phyloP scores from a whole-genome alignment of 2,888 invertebrate species.

The Rotaria sp. region DNA sequence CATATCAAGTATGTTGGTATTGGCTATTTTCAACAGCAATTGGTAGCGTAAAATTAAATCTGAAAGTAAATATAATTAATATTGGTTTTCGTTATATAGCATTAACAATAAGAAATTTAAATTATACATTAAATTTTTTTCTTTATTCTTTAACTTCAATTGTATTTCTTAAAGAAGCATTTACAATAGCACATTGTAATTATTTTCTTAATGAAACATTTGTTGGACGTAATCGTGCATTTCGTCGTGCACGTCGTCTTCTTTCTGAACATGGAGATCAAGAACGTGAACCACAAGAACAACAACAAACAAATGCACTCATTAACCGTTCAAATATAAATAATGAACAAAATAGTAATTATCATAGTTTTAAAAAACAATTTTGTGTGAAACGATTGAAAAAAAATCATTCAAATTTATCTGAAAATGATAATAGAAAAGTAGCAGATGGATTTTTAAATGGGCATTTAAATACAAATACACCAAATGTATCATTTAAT shows the following conservation, averaged over 20 bases:
- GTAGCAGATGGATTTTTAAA: background rate
- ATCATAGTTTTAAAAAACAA: background rate
- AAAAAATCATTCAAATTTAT: background rate
- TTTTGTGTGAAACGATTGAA: background rate
- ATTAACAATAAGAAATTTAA: constrained; percentile 14
- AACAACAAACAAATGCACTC: background rate
- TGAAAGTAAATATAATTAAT: constrained; percentile 13
- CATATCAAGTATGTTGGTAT: constrained; percentile 24
- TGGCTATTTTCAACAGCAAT: constrained; percentile 1
- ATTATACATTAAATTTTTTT: constrained; percentile 25
- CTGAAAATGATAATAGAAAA: background rate
- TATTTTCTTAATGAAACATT: constrained; percentile 24
- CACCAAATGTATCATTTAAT: background rate
- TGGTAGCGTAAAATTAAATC: background rate
- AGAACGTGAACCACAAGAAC: background rate
- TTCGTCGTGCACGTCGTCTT: background rate
- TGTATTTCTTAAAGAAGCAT: constrained; percentile 23
- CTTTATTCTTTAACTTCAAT: constrained; percentile 2
- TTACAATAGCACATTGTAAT: constrained; percentile 20
- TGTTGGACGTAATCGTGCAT: background rate
- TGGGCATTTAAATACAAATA: background rate
- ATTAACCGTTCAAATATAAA: background rate
- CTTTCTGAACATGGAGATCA: background rate
- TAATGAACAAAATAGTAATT: background rate
- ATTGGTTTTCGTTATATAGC: constrained; percentile 9